These are phyloP conservation scores for Euzophera pinguis DNA, from an alignment of 2,888 invertebrate genomes.

Conservation along the genomic window DNA sequence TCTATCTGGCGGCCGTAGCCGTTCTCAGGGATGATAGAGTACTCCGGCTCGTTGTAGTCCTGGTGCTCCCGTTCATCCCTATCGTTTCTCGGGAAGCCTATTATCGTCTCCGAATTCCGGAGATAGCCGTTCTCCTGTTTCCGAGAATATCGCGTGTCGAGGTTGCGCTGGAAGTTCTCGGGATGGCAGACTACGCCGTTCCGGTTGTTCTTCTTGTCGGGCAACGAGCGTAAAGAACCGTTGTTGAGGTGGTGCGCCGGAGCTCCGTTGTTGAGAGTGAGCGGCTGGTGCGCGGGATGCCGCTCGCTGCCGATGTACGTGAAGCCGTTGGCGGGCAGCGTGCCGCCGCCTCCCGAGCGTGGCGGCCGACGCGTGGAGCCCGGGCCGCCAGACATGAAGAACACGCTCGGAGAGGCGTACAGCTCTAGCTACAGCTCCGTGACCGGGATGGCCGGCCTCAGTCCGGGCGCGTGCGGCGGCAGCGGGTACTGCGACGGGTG, in stretches of 20 bases:
- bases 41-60: constrained; percentile 74
- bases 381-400: constrained; percentile 84
- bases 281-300: constrained; percentile 52
- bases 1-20: constrained; percentile 50
- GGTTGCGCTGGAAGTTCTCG: constrained; percentile 74
- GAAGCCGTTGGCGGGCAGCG: constrained; percentile 86
- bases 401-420: constrained; percentile 92
- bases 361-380: constrained; percentile 78
- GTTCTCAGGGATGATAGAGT: constrained; percentile 71
- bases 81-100: constrained; percentile 63
- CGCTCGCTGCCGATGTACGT: constrained; percentile 87
- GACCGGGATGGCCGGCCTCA: constrained; percentile 88
- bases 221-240: constrained; percentile 71
- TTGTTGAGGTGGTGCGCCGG: constrained; percentile 74
- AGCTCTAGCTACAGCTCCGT: constrained; percentile 98
- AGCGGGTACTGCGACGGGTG: constrained; percentile 76
- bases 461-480: constrained; percentile 70
- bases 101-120: constrained; percentile 67
- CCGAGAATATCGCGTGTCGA: constrained; percentile 70
- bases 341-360: constrained; percentile 77
- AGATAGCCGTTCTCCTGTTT: constrained; percentile 77
- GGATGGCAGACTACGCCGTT: constrained; percentile 69
- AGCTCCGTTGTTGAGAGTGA: constrained; percentile 75
- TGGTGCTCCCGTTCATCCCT: constrained; percentile 49
- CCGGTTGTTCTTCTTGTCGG: constrained; percentile 71